Base-by-base conservation (phyloP, 2,888 invertebrate species). In the Anthrax anthrax region DNA sequence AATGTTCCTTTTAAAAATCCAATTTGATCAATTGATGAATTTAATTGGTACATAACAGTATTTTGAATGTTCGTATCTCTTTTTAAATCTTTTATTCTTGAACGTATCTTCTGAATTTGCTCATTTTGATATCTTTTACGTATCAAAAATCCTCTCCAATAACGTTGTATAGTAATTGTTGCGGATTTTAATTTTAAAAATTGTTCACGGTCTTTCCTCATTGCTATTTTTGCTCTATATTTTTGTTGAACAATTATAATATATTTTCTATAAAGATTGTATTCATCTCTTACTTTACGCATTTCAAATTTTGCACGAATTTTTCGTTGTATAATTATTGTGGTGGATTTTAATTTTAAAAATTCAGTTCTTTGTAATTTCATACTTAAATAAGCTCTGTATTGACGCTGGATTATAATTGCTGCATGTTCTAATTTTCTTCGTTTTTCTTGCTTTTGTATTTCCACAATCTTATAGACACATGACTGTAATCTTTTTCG, bases 111-210 rank as follows among this genome's bases (percentile, higher is more conserved):
- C 18, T 52, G 43, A 1, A 66, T 51, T 16, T 55, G 56, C 8
- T 57, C 45, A 43, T 56, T 58, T n/a, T 60, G 58, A 37, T 57
- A 61, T 10, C 56, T 57, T 16, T 57, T 57, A 12, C 69, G 62
- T 4, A 57, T 67, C 19, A 56, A 58, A 55, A 76, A 70, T 0
- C 76, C 77, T 2, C 76, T 72, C 68, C 73, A 76, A 40, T 70
- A 62, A 4, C 75, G 72, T 69, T 84, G 83, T 56, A 84, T 82
- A 57, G 72, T 72, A 3, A 70, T 70, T 13, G 78, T 80, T 4
- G 57, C 50, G 3, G 43, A 37, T 6, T 55, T 58, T 1, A 65
- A 52, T 17, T 51, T 34, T 12, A 58, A 2, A 46, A 56, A 65
- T n/a, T 56, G 42, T 0, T 39, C 19, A 1, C 59, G 57, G 13